These are phyloP conservation scores for Vesta saturnalis DNA, from an alignment of 2,888 invertebrate species.

Conservation along the genomic window DNA sequence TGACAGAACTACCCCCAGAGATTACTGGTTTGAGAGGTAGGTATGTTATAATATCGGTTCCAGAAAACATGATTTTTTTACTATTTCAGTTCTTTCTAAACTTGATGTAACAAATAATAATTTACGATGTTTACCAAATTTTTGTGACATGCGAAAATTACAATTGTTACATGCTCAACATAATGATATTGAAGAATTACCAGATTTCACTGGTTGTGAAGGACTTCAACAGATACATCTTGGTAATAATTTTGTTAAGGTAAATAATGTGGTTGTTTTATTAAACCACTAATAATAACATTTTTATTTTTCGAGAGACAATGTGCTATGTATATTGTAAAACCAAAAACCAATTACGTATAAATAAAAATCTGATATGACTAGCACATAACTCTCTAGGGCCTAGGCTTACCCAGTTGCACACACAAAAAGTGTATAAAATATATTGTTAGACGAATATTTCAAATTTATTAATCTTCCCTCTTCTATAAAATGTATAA, in stretches of 20 bases:
- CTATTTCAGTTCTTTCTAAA: conserved; percentile 71
- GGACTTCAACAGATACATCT: conserved; percentile 83
- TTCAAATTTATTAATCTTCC: too few species aligned
- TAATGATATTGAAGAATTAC: conserved; percentile 80
- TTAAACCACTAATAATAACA: too few species aligned
- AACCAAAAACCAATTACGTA: too few species aligned
- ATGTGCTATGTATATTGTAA: too few species aligned
- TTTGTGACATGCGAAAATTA: conserved; percentile 79
- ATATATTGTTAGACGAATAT: too few species aligned
- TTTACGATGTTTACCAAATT: conserved; percentile 70
- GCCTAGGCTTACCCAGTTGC: too few species aligned
- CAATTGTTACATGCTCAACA: conserved; percentile 82
- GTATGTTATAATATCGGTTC: not conserved
- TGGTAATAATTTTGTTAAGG: conserved; percentile 83
- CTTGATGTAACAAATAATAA: conserved; percentile 80
- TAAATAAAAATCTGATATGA: too few species aligned
- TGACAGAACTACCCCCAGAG: conserved; percentile 81
- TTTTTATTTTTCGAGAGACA: too few species aligned
- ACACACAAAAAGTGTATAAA: too few species aligned
- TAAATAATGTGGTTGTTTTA: conserved; percentile 51
- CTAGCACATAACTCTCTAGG: too few species aligned
- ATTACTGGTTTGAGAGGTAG: conserved; percentile 84
- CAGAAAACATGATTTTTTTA: conserved; percentile 6
- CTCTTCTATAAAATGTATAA: too few species aligned
- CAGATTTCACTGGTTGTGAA: conserved; percentile 80